Conservation (phyloP, 35 echinoderm and acorn worm species). For the Hemicentrotus pulcherrimus region DNA sequence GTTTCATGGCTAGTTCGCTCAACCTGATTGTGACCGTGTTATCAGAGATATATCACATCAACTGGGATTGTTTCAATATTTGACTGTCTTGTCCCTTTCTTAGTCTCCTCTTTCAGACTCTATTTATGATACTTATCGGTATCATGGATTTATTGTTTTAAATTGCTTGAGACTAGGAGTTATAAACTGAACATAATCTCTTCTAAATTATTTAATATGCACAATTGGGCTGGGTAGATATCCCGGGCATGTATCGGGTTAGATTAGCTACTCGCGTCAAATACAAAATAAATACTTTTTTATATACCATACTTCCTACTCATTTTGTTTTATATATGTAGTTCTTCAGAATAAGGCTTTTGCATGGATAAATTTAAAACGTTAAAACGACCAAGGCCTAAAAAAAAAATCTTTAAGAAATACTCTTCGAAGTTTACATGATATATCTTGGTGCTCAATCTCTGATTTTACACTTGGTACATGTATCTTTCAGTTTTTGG, state of each 20-base stretch:
- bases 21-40: background rate
- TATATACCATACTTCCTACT: too few species aligned
- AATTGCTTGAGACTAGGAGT: background rate
- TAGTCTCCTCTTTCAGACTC: background rate
- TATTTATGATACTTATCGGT: too few species aligned
- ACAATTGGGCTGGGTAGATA: background rate
- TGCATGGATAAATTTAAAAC: too few species aligned
- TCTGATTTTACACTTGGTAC: too few species aligned
- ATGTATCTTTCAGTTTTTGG: too few species aligned
- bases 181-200: background rate
- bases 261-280: background rate
- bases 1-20: background rate
- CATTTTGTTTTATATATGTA: too few species aligned
- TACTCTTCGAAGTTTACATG: too few species aligned
- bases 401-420: too few species aligned
- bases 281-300: too few species aligned
- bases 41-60: background rate
- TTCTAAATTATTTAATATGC: background rate
- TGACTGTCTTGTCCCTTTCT: background rate
- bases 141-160: background rate
- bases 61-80: background rate
- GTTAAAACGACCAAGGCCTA: too few species aligned
- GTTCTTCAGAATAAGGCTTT: too few species aligned
- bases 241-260: background rate
- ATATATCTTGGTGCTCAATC: too few species aligned